phyloP scores from a whole-genome alignment of 2,797 vertebrate species.

The Cryptoprocta ferox region DNA sequence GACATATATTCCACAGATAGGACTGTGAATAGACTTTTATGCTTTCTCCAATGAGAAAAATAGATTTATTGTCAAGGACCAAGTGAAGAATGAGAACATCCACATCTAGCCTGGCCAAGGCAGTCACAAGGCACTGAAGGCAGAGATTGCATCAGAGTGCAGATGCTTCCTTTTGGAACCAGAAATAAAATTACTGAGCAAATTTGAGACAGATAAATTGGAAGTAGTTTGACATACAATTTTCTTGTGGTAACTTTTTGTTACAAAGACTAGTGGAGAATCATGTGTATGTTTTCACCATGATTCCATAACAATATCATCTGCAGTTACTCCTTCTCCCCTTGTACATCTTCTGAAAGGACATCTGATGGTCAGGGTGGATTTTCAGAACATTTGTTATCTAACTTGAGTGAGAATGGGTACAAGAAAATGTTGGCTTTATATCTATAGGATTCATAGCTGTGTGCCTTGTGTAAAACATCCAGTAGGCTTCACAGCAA shows the following conservation, averaged over 20 bases:
- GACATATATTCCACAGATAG: neutral
- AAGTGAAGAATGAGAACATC: neutral
- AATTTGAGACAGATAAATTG: neutral
- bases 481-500: neutral
- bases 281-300: neutral
- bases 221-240: neutral
- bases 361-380: neutral
- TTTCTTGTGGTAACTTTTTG: neutral
- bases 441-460: neutral
- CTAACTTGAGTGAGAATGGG: neutral
- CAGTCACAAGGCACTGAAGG: neutral
- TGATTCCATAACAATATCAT: neutral
- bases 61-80: neutral
- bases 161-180: neutral
- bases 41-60: neutral
- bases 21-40: neutral
- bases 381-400: neutral
- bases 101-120: neutral
- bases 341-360: neutral
- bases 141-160: neutral
- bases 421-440: neutral
- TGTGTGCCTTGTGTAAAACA: neutral
- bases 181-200: constrained; percentile 23
- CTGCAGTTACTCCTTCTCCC: neutral
- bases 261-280: neutral